These are phyloP conservation scores for Rhagoletis zephyria DNA, from an alignment of 1,140 invertebrate species.

Conservation along the genomic window DNA sequence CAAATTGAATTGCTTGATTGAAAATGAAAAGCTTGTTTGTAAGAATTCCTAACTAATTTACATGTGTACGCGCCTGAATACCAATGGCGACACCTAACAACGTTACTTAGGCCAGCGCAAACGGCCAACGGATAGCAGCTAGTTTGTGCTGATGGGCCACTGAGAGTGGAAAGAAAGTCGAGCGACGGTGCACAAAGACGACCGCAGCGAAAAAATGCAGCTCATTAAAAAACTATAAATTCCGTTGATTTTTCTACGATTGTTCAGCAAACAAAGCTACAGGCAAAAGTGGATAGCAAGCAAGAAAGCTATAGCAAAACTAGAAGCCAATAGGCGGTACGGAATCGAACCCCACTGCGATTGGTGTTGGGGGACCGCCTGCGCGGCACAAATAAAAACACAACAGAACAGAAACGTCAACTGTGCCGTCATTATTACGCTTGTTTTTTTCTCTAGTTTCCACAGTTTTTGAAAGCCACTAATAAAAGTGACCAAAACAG, in stretches of 20 bases:
- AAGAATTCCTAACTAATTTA: conserved; percentile 48
- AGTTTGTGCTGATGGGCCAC: neutral
- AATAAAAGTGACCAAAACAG: neutral
- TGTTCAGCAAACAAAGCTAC: neutral
- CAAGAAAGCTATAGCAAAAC: neutral
- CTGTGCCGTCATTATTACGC: conserved; percentile 37
- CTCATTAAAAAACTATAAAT: conserved; percentile 50
- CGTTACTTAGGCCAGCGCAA: neutral
- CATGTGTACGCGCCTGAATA: neutral
- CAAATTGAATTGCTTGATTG: conserved; percentile 38
- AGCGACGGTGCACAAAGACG: neutral
- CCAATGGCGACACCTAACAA: neutral
- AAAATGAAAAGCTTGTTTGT: conserved; percentile 52
- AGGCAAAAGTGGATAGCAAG: neutral
- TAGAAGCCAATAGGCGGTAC: neutral
- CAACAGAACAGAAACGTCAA: conserved; percentile 37
- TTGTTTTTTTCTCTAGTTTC: neutral
- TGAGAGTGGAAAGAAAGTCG: conserved; percentile 19
- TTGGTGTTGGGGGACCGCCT: conserved; percentile 1
- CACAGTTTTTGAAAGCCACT: neutral
- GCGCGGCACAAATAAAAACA: conserved; percentile 41
- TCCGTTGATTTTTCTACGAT: neutral
- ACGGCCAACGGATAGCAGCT: neutral
- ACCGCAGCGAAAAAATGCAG: conserved; percentile 35
- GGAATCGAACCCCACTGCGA: neutral